Base-by-base conservation (phyloP, 1,140 invertebrate genomes). In the Tyrophagus putrescentiae region DNA sequence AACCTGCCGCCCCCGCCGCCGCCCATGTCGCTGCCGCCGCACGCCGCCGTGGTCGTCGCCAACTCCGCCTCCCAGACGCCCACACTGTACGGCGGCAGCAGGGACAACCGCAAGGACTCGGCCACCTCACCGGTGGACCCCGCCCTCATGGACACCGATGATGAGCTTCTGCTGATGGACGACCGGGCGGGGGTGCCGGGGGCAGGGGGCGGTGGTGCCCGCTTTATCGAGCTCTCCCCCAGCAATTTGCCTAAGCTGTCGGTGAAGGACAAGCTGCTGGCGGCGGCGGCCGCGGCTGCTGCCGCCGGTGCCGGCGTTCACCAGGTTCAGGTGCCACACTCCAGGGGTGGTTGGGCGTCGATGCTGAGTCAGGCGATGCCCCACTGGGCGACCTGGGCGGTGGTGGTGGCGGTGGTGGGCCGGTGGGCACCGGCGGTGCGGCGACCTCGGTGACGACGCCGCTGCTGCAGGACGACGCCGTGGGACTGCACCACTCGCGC, bases 161-260 rank as follows among this genome's bases (percentile, higher is more conserved):
- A 54, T 25, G 52, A 54, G 27, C 52, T 54, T 54, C 25, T 54
- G 39, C n/a, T 41, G 11, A 59, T 29, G 9, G 57, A 61, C 48
- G 57, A 48, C 60, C 58, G 28, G 62, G 64, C 25, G 60, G 59
- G 39, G 53, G 58, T 57, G 63, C 62, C 27, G 9, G n/a, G 18
- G 39, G 16, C 39, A 48, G 25, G 58, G n/a, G 45, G 57, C 13
- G 84, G 85, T 72, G 84, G 85, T 68, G 82, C 85, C 67, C 83
- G 84, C 56, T 85, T 86, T 73, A 85, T 87, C 71, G 84, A 86
- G 72, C 76, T 85, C 48, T 79, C 79, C 65, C 77, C 80, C 34
- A 84, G 84, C 72, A 84, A 80, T 69, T 77, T 84, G 68, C 75
- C 79, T 64, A 84, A 85, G 70, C 62, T 67, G 36, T 53, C 53